Percentiles rank a stretch among this genome's conserved stretches.
These are phyloP conservation scores for Datnioides undecimradiatus DNA, from an alignment of 2,113 vertebrate species.

Conservation along the genomic window DNA sequence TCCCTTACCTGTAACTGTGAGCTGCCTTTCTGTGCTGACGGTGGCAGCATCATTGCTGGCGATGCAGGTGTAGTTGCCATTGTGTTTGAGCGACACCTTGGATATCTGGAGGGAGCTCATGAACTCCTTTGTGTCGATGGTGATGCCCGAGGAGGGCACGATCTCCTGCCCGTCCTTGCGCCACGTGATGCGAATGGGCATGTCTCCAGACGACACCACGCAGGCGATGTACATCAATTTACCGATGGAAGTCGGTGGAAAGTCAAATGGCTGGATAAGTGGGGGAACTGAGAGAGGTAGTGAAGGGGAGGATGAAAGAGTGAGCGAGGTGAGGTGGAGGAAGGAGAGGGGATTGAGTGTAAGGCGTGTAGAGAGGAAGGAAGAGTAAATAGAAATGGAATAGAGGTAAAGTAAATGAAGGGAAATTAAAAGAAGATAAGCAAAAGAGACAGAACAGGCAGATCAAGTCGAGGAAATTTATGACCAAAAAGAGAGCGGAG, in stretches of 20 bases:
- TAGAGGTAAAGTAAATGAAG: neutral
- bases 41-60: conserved; percentile 97
- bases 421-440: conserved; percentile 14
- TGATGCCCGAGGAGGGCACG: conserved; percentile 93
- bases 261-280: conserved; percentile 98
- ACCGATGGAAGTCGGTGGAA: conserved; percentile 96
- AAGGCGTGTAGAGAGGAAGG: neutral
- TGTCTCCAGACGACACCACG: conserved; percentile 97
- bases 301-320: conserved; percentile 9
- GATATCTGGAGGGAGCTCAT: conserved; percentile 99
- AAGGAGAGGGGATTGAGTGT: neutral
- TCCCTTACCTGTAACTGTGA: conserved; percentile 92
- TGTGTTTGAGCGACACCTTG: conserved; percentile 97
- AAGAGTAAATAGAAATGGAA: conserved; percentile 17
- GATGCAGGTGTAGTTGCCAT: conserved; percentile 99
- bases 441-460: conserved; percentile 12
- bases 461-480: conserved; percentile 38
- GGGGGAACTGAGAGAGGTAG: conserved; percentile 88
- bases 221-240: conserved; percentile 99
- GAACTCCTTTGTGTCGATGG: conserved; percentile 99
- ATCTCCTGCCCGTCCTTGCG: conserved; percentile 98
- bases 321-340: neutral
- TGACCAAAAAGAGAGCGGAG: conserved; percentile 12
- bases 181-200: conserved; percentile 99
- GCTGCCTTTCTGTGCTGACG: conserved; percentile 96